Percentiles rank a stretch among this genome's conserved stretches.
Evolutionary conservation across 2,888 invertebrate species (phyloP).

Genomic region (Encarsia formosa): DNA sequence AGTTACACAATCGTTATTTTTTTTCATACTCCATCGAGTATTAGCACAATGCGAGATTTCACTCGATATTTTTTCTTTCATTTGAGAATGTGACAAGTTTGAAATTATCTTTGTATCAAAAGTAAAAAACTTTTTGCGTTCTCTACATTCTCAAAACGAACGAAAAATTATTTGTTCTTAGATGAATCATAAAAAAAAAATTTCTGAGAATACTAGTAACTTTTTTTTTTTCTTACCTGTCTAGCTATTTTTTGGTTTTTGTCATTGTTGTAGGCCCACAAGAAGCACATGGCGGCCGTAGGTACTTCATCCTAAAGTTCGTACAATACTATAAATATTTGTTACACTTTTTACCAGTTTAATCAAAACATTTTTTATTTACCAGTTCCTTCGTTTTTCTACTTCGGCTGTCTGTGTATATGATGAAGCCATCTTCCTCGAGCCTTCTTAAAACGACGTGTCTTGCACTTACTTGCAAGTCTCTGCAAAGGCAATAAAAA

Average conservation of each 20-base stretch:
- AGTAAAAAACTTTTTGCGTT: no score
- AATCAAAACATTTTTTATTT: slow-evolving; percentile 30
- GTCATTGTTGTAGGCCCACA: slow-evolving; percentile 48
- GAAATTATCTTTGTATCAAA: not conserved
- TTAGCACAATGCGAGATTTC: not conserved
- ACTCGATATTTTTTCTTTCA: not conserved
- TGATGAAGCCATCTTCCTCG: slow-evolving; percentile 52
- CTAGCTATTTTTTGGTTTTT: slow-evolving; percentile 33
- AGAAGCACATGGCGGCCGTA: slow-evolving; percentile 49
- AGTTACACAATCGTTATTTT: not conserved
- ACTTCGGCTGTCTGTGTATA: slow-evolving; percentile 52
- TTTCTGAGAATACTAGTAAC: not conserved
- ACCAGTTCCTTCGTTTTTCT: slow-evolving; percentile 52
- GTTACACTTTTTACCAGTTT: not conserved
- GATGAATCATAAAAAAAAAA: not conserved
- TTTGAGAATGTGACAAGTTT: not conserved
- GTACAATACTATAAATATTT: not conserved
- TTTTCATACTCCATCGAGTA: not conserved
- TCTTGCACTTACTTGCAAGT: slow-evolving; percentile 47
- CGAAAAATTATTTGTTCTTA: no score
- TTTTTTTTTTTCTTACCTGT: slow-evolving; percentile 40
- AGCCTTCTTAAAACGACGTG: slow-evolving; percentile 49
- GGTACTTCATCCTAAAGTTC: slow-evolving; percentile 49
- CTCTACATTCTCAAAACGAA: no score
- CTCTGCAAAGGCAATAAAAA: slow-evolving; percentile 39